Base-by-base conservation (phyloP, 2,888 invertebrate species). In the Liopterus haemorrhoidalis region DNA sequence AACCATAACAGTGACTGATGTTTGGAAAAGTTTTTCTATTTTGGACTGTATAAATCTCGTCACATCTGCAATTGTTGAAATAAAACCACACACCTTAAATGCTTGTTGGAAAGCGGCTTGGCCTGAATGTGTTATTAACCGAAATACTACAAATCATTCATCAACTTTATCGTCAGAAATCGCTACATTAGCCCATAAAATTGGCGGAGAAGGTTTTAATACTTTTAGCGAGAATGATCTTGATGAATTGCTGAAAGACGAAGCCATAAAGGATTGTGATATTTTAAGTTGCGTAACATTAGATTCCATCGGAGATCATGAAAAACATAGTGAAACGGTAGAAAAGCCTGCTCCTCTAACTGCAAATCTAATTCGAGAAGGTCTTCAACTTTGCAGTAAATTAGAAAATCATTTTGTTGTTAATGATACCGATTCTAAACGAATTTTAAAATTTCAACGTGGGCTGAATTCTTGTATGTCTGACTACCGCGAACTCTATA, bases 141-240 rank as follows among this genome's bases (percentile, higher is more conserved):
- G 53, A 40, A 50, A 54, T 45, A 49, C 41, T 20, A 50, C 55
- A 38, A 47, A 49, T 38, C 45, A 39, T 45, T 49, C 52, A 43
- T 54, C 52, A 9, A 52, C 46, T 21, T 52, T 52, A 45, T 56
- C 50, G 50, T 38, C 53, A 28, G 48, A 51, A 33, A 57, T 56
- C 27, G 50, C 52, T 41, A 32, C 46, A 39, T 46, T 53, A 18
- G 56, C 55, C 46, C 56, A 56, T 41, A 12, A 50, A 40, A 52
- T 60, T 49, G 48, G 53, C 27, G 56, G 56, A 42, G 54, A 59
- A 39, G 57, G 54, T 30, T 58, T 59, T 52, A 52, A 58, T 43
- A 49, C 51, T 46, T 49, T 58, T 33, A 27, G 46, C 22, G 43
- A 50, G 41, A 49, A 44, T 39, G 59, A 57, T 39, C 49, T 55